A percentile compares a stretch with the other conserved stretches of the same genome.
phyloP scores from a whole-genome alignment of 2,113 vertebrate species.

The Neodontobutis hainanensis region DNA sequence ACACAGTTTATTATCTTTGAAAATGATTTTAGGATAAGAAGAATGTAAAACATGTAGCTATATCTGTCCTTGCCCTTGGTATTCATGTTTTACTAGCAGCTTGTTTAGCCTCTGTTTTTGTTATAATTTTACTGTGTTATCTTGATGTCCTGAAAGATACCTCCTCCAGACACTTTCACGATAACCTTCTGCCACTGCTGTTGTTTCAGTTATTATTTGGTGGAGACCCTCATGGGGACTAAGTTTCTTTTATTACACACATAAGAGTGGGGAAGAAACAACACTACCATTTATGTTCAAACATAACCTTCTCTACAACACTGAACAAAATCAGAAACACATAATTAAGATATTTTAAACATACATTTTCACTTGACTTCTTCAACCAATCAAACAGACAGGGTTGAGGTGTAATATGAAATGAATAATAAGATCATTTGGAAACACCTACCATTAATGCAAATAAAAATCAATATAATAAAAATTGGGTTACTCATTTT shows the following conservation, averaged over 20 bases:
- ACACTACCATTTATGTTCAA: conserved; percentile 50
- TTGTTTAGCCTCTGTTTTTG: conserved; percentile 3
- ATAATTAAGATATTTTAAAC: too few species aligned
- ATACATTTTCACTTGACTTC: too few species aligned
- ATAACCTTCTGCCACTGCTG: conserved; percentile 3
- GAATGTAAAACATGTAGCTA: background rate
- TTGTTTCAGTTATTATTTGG: conserved; percentile 10
- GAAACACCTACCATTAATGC: too few species aligned
- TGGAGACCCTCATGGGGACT: conserved; percentile 28
- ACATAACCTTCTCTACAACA: conserved; percentile 53
- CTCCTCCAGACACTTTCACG: conserved; percentile 6
- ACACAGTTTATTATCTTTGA: conserved; percentile 30
- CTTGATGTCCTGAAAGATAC: background rate
- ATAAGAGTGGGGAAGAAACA: conserved; percentile 24
- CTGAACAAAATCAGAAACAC: conserved; percentile 35
- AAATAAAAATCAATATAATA: too few species aligned
- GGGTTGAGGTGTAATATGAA: too few species aligned
- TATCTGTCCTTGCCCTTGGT: background rate
- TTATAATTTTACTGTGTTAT: background rate
- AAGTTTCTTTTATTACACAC: conserved; percentile 48
- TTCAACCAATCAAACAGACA: too few species aligned
- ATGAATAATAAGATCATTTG: too few species aligned
- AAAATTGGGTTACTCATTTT: too few species aligned
- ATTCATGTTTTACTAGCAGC: background rate
- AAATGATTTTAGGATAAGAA: conserved; percentile 21